phyloP scores from a whole-genome alignment of 2,113 vertebrate genomes.

The Brienomyrus longianalis region DNA sequence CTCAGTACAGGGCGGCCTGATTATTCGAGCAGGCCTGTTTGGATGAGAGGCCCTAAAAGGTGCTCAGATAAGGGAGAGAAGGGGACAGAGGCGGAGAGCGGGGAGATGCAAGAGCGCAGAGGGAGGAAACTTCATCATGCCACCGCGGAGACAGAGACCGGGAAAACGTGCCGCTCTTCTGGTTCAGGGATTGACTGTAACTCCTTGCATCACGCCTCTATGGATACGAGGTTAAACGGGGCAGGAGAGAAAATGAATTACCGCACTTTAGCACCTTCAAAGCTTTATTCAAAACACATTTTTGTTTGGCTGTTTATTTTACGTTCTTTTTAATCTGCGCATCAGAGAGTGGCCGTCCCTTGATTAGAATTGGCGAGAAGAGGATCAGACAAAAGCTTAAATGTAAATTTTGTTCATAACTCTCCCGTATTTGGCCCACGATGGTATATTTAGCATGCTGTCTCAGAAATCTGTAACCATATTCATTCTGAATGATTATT shows the following conservation, averaged over 20 bases:
- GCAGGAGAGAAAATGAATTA: not conserved
- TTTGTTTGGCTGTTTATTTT: not conserved
- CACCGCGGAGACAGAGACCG: not conserved
- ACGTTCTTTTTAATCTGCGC: not conserved
- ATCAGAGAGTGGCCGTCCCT: not conserved
- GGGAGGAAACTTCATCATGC: not conserved
- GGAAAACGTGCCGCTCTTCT: not conserved
- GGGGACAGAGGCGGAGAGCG: conserved; percentile 28
- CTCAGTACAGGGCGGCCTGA: conserved; percentile 22
- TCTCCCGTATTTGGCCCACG: not conserved
- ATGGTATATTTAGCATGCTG: not conserved
- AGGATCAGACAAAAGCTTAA: not conserved
- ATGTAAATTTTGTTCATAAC: not conserved
- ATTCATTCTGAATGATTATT: not conserved
- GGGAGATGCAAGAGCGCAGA: conserved; percentile 20
- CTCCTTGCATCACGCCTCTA: not conserved
- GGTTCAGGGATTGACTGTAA: not conserved
- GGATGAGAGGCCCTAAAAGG: conserved; percentile 14
- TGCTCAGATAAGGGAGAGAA: conserved; percentile 13
- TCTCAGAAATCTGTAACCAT: not conserved
- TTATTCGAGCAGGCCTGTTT: conserved; percentile 6
- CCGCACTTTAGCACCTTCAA: not conserved
- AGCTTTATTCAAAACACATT: not conserved
- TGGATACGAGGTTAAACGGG: not conserved
- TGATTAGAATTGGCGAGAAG: not conserved